These are phyloP conservation scores for Lepilemur septentrionalis DNA, from an alignment of 2,797 vertebrate genomes.

Conservation along the genomic window DNA sequence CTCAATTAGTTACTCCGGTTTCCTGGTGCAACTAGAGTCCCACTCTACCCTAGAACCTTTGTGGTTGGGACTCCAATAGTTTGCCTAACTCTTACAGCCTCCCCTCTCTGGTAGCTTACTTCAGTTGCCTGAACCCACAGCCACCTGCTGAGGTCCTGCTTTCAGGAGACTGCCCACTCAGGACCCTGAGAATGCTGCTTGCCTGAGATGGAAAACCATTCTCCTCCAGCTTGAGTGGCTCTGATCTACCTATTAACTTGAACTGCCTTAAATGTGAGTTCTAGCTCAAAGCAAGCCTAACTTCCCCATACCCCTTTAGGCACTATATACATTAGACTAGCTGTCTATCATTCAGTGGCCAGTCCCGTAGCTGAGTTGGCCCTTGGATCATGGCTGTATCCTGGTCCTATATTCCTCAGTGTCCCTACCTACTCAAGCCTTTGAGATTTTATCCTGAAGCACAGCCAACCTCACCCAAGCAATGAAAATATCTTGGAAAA, in stretches of 20 bases:
- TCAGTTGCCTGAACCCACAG: neutral
- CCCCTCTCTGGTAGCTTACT: neutral
- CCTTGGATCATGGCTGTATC: rapidly evolving
- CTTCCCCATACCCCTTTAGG: rapidly evolving
- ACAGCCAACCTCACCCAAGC: neutral
- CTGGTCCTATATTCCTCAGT: neutral
- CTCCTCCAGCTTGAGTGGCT: rapidly evolving
- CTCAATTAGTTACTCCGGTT: too few species aligned
- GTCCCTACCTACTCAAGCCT: neutral
- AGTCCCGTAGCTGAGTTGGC: neutral
- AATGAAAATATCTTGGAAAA: neutral
- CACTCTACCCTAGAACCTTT: neutral
- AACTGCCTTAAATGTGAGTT: neutral
- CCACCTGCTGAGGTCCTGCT: neutral
- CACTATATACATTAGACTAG: too few species aligned
- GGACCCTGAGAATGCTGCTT: neutral
- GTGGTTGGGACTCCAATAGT: neutral
- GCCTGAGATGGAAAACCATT: neutral
- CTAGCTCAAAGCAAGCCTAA: neutral
- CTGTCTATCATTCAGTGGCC: rapidly evolving
- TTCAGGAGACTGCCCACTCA: neutral
- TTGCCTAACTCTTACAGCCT: neutral
- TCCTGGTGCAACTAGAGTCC: neutral
- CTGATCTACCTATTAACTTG: too few species aligned
- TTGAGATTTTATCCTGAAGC: neutral